Percentiles rank a stretch among this genome's conserved stretches.
Evolutionary conservation across 2,113 vertebrate genomes (phyloP).

Genomic region (Oreochromis spilurus): DNA sequence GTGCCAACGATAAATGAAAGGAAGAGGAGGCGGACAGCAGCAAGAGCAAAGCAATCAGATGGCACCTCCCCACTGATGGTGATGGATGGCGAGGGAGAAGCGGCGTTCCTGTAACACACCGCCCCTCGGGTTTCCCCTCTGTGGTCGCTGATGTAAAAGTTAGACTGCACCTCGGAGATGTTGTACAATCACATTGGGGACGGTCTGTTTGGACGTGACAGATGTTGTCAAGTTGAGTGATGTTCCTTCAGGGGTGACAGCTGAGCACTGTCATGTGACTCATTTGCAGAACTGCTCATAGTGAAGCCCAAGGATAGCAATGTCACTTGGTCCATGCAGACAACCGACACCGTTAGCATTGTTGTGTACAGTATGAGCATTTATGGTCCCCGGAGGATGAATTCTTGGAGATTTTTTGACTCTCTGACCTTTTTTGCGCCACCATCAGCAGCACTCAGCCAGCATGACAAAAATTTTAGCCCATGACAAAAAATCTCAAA

Average conservation of each 20-base stretch:
- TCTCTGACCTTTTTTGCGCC: background rate
- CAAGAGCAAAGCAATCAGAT: constrained; percentile 24
- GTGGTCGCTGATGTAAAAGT: background rate
- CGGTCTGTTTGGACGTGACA: constrained; percentile 1
- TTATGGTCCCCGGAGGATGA: background rate
- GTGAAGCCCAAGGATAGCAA: background rate
- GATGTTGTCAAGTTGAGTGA: constrained; percentile 23
- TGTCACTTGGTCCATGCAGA: background rate
- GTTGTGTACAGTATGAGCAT: background rate
- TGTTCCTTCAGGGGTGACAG: constrained; percentile 3
- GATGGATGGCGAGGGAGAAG: constrained; percentile 32
- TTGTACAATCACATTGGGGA: background rate
- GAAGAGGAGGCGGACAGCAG: background rate
- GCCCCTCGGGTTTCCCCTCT: background rate
- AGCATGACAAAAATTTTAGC: background rate
- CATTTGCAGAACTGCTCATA: background rate
- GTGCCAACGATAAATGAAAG: constrained; percentile 33
- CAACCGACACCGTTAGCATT: background rate
- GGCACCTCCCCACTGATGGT: constrained; percentile 23
- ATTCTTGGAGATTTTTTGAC: background rate
- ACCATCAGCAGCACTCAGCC: background rate
- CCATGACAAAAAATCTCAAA: background rate
- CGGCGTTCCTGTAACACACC: background rate
- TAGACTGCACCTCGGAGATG: constrained; percentile 22
- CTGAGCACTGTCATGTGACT: constrained; percentile 10